Conservation (phyloP, 2,888 invertebrate species). For the Phalangium opilio region DNA sequence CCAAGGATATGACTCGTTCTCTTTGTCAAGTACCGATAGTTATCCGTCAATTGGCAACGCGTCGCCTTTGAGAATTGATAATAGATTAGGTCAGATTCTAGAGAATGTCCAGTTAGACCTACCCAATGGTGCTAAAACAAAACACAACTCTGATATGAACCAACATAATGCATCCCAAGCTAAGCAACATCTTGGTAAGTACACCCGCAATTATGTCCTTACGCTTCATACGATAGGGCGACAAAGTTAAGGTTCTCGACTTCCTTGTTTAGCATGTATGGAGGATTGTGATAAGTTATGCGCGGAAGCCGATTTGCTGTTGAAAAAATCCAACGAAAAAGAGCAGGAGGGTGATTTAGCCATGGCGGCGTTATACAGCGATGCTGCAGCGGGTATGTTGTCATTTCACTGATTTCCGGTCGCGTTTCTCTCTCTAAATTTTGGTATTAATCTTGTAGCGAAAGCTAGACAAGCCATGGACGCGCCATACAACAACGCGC, state of each 20-base stretch:
- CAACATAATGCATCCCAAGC: no score
- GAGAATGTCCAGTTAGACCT: constrained; percentile 38
- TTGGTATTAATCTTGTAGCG: constrained; percentile 10
- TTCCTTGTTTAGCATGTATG: constrained; percentile 3
- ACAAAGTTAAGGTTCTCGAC: no score
- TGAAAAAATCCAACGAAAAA: constrained; percentile 67
- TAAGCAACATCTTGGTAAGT: no score
- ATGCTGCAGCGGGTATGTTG: constrained; percentile 28
- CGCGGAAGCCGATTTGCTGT: constrained; percentile 68
- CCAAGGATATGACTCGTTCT: constrained; percentile 80
- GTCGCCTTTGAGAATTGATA: constrained; percentile 13
- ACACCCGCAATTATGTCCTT: no score
- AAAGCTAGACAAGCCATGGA: constrained; percentile 84
- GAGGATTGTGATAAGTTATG: constrained; percentile 68
- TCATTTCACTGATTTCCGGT: no score
- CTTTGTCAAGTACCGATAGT: constrained; percentile 42
- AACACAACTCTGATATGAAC: not conserved
- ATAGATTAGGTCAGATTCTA: constrained; percentile 69
- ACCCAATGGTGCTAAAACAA: not conserved
- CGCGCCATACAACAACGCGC: constrained; percentile 79
- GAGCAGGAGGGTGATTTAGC: constrained; percentile 53
- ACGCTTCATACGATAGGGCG: no score
- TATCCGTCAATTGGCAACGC: constrained; percentile 19
- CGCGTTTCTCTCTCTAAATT: no score
- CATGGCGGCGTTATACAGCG: constrained; percentile 28